A percentile compares a stretch with the other conserved stretches of the same genome.
These are phyloP conservation scores for Charaxes varanes DNA, from an alignment of 1,140 invertebrate species.

Conservation along the genomic window DNA sequence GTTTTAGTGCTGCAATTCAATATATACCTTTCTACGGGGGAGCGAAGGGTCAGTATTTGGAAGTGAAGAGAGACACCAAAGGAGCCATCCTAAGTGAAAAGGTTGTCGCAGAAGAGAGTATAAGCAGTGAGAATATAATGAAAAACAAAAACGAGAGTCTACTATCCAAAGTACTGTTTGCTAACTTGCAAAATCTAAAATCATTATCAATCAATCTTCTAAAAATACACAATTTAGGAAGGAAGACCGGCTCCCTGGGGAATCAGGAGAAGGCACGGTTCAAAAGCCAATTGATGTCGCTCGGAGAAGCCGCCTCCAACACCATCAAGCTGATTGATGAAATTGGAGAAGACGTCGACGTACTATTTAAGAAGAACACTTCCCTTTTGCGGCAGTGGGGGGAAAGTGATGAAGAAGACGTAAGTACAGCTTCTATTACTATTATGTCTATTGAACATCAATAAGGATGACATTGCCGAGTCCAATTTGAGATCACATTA, in stretches of 20 bases:
- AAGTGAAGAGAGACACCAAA: slow-evolving; percentile 73
- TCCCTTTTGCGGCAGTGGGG: slow-evolving; percentile 33
- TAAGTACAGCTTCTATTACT: slow-evolving; percentile 34
- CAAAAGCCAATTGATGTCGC: slow-evolving; percentile 36
- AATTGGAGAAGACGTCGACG: slow-evolving; percentile 49
- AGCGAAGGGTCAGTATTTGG: slow-evolving; percentile 77
- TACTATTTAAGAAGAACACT: slow-evolving; percentile 46
- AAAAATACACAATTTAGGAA: slow-evolving; percentile 46
- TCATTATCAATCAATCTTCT: slow-evolving; percentile 36
- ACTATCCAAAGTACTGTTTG: slow-evolving; percentile 41
- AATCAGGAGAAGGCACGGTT: slow-evolving; percentile 40
- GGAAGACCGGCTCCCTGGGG: slow-evolving; percentile 38
- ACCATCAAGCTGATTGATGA: slow-evolving; percentile 55
- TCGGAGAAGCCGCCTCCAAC: slow-evolving; percentile 53
- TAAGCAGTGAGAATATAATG: slow-evolving; percentile 51
- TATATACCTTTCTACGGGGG: slow-evolving; percentile 80
- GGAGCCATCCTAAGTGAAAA: slow-evolving; percentile 72
- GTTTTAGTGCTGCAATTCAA: slow-evolving; percentile 27
- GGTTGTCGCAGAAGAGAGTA: slow-evolving; percentile 57
- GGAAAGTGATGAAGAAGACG: slow-evolving; percentile 55
- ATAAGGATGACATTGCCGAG: too few relatives aligned
- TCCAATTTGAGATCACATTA: too few relatives aligned
- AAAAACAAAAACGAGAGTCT: slow-evolving; percentile 54
- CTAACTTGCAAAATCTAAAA: slow-evolving; percentile 44
- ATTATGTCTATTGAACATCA: too few relatives aligned